Percentiles rank a stretch among this genome's conserved stretches.
phyloP scores from a whole-genome alignment of 2,113 vertebrate genomes.

The Psilopsiagon aurifrons region DNA sequence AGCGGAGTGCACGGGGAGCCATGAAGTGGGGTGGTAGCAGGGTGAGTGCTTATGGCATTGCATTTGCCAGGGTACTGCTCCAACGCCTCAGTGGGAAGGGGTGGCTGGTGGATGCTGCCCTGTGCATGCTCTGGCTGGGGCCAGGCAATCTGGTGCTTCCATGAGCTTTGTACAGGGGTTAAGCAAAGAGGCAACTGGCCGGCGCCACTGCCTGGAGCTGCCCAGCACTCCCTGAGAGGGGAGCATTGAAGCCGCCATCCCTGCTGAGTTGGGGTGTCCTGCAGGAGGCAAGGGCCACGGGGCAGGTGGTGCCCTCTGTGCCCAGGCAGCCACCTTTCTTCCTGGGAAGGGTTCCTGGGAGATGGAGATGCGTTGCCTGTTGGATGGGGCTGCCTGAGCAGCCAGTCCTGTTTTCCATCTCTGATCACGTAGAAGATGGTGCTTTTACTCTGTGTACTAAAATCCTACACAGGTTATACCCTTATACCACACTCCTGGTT shows the following conservation, averaged over 20 bases:
- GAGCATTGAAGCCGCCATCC: not conserved
- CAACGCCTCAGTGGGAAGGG: not conserved
- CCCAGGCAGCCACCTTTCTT: not conserved
- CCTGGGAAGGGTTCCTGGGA: not conserved
- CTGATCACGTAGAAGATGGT: accelerated
- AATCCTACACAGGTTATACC: not conserved
- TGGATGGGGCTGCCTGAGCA: accelerated
- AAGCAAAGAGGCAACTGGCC: not conserved
- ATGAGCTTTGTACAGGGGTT: accelerated
- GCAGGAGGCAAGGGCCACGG: not conserved
- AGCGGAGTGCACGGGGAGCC: not conserved
- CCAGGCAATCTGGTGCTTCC: accelerated
- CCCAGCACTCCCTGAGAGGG: accelerated
- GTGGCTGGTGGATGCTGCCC: not conserved
- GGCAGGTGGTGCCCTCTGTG: not conserved
- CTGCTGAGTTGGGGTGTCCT: accelerated
- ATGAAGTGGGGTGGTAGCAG: accelerated
- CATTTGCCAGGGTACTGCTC: not conserved
- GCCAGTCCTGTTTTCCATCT: not conserved
- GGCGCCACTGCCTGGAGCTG: not conserved
- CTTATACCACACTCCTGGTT: not conserved
- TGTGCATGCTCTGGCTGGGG: not conserved
- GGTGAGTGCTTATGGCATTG: accelerated
- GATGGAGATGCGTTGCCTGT: accelerated
- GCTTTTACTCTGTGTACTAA: not conserved